Evolutionary conservation across 2,888 invertebrate genomes (phyloP).

Genomic region (Drosophila nigricruria): DNA sequence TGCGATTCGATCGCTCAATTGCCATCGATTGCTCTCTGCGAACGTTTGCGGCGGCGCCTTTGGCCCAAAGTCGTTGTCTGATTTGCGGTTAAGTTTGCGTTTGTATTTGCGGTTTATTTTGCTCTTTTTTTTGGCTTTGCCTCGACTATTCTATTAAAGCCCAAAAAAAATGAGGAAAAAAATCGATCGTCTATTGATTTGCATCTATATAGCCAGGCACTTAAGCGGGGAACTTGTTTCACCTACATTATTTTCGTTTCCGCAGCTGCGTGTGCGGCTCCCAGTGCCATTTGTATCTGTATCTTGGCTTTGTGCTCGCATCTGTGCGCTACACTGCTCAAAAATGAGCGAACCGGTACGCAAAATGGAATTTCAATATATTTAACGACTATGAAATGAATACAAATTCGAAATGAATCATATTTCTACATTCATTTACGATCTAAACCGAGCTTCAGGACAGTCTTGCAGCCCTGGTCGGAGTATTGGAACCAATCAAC

Average conservation of each 20-base stretch:
- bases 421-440: background rate
- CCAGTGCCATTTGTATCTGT: conserved; percentile 43
- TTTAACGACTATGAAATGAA: background rate
- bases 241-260: conserved; percentile 74
- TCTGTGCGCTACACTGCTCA: conserved; percentile 27
- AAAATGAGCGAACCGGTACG: conserved; percentile 3
- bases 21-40: conserved; percentile 8
- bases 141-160: conserved; percentile 68
- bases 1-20: conserved; percentile 26
- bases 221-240: conserved; percentile 72
- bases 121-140: conserved; percentile 28
- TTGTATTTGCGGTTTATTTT: conserved; percentile 45
- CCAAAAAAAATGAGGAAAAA: conserved; percentile 14
- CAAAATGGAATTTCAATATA: background rate
- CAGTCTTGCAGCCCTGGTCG: background rate
- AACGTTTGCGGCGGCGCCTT: conserved; percentile 69
- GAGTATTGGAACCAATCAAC: conserved; percentile 4
- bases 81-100: conserved; percentile 72
- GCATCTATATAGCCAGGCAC: conserved; percentile 70
- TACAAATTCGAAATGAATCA: background rate
- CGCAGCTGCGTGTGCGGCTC: conserved; percentile 75
- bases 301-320: conserved; percentile 22
- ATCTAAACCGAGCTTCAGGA: background rate
- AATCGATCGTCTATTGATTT: conserved; percentile 68
- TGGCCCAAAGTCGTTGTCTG: conserved; percentile 64